Conservation (phyloP, 64 coral and sea anemone species). For the Pachyseris speciosa region DNA sequence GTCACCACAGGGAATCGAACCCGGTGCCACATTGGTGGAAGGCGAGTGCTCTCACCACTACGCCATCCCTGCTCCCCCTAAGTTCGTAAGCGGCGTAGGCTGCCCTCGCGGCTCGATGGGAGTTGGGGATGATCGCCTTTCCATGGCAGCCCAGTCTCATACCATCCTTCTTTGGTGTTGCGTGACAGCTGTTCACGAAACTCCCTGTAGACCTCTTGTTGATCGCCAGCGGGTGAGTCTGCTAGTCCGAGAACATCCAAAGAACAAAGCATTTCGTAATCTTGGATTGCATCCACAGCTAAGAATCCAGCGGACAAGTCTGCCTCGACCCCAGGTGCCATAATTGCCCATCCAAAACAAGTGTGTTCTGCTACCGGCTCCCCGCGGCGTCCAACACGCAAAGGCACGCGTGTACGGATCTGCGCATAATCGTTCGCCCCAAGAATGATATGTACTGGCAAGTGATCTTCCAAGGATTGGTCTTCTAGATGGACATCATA, state of each 20-base stretch:
- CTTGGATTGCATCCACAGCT: background rate
- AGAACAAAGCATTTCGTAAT: constrained; percentile 26
- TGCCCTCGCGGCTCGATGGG: constrained; percentile 32
- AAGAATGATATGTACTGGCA: constrained; percentile 74
- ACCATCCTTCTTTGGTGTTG: constrained; percentile 45
- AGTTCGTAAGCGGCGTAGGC: constrained; percentile 13
- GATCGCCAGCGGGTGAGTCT: constrained; percentile 10
- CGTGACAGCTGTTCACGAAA: constrained; percentile 44
- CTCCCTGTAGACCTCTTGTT: constrained; percentile 42
- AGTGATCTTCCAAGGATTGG: background rate
- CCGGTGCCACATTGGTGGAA: no score
- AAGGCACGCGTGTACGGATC: background rate
- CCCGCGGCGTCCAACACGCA: background rate
- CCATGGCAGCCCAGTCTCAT: constrained; percentile 52
- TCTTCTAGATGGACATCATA: constrained; percentile 58
- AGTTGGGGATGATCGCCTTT: constrained; percentile 15
- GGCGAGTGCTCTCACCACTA: no score
- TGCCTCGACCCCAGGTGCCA: background rate
- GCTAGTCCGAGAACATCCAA: constrained; percentile 17
- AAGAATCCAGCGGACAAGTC: background rate
- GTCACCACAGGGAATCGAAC: no score
- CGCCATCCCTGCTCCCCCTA: no score
- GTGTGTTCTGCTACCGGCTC: constrained; percentile 46
- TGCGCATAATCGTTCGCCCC: constrained; percentile 49
- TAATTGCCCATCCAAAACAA: constrained; percentile 45